phyloP scores from a whole-genome alignment of 2,113 vertebrate genomes.

The Neofelis nebulosa region DNA sequence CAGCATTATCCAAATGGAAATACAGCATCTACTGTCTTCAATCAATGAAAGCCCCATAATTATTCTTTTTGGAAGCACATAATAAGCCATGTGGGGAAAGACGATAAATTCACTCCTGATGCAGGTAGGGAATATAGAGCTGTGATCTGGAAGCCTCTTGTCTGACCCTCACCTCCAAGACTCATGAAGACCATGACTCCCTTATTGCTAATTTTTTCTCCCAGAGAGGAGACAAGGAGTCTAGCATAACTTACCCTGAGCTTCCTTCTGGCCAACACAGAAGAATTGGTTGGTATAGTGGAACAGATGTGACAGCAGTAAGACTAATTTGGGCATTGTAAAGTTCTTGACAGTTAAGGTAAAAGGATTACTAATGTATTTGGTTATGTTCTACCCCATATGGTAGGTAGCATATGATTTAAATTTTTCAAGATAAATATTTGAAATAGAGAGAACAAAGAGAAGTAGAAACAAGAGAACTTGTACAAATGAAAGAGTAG shows the following conservation, averaged over 20 bases:
- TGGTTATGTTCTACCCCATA: background rate
- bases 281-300: background rate
- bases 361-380: background rate
- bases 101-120: background rate
- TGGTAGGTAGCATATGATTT: background rate
- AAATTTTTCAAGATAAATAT: constrained; percentile 15
- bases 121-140: background rate
- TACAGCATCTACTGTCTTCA: background rate
- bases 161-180: background rate
- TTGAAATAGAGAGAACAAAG: background rate
- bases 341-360: background rate
- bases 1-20: constrained; percentile 7
- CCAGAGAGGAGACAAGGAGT: background rate
- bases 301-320: background rate
- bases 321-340: background rate
- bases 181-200: background rate
- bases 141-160: background rate
- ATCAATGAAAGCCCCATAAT: background rate
- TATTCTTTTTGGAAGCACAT: background rate
- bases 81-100: background rate
- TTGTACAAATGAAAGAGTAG: background rate
- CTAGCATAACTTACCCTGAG: background rate
- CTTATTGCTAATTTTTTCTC: background rate
- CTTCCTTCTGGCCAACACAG: background rate
- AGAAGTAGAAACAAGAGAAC: background rate